Evolutionary conservation across 2,888 invertebrate genomes (phyloP).

Genomic region (Lasioglossum malachurum): DNA sequence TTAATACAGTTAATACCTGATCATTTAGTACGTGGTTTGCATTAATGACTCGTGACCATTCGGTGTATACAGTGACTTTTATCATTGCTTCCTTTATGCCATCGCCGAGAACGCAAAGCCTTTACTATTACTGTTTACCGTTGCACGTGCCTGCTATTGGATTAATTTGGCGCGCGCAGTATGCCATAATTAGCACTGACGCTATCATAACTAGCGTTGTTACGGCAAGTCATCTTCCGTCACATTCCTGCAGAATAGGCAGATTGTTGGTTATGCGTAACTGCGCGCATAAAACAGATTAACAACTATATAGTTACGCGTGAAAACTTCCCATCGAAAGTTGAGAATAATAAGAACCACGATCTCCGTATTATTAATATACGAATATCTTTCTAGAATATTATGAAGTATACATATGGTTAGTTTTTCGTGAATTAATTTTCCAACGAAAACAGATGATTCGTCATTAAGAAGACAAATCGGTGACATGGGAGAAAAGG

Average conservation of each 20-base stretch:
- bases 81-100: background rate
- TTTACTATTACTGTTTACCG: conserved; percentile 24
- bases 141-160: conserved; percentile 11
- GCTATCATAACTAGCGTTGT: conserved; percentile 47
- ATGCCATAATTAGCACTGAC: conserved; percentile 54
- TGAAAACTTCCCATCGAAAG: background rate
- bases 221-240: conserved; percentile 27
- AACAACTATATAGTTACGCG: background rate
- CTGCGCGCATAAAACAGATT: conserved; percentile 30
- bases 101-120: background rate
- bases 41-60: background rate
- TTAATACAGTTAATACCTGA: background rate
- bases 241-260: conserved; percentile 43
- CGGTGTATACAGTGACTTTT: background rate
- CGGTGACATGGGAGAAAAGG: background rate
- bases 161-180: conserved; percentile 35
- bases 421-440: background rate
- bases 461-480: background rate
- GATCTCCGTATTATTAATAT: background rate
- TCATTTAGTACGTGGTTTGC: background rate
- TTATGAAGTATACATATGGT: background rate
- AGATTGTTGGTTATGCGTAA: conserved; percentile 38
- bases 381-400: background rate
- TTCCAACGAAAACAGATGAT: background rate
- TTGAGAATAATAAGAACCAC: background rate